A percentile compares a stretch with the other conserved stretches of the same genome.
Evolutionary conservation across 2,888 invertebrate species (phyloP).

Genomic region (Spodoptera littoralis): DNA sequence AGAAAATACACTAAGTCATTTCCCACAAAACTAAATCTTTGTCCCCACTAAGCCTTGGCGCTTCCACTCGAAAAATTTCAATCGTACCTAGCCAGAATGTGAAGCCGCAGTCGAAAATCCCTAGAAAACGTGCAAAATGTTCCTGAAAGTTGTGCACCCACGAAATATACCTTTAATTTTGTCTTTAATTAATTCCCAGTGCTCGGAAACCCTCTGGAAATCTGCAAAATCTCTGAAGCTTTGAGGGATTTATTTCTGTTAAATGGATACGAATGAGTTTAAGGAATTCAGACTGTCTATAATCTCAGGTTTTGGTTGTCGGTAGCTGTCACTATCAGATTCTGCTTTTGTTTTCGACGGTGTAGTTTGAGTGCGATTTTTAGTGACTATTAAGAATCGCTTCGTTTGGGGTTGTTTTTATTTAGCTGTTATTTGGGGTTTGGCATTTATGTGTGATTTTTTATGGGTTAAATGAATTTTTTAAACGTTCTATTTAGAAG

Average conservation of each 20-base stretch:
- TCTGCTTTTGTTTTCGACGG: too few relatives aligned
- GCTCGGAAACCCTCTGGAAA: constrained; percentile 47
- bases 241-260: constrained; percentile 40
- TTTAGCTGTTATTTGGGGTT: too few relatives aligned
- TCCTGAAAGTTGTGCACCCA: constrained; percentile 67
- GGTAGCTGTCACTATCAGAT: background rate
- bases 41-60: constrained; percentile 75
- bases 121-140: constrained; percentile 81
- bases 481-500: too few relatives aligned
- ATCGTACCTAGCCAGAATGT: constrained; percentile 80
- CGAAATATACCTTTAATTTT: constrained; percentile 75
- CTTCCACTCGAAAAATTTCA: constrained; percentile 88
- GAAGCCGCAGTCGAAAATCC: constrained; percentile 78
- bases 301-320: background rate
- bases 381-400: too few relatives aligned
- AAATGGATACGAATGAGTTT: constrained; percentile 42
- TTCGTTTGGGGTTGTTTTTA: too few relatives aligned
- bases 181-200: constrained; percentile 71
- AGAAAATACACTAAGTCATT: constrained; percentile 13
- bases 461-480: too few relatives aligned
- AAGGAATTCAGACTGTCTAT: constrained; percentile 17
- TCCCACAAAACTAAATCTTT: constrained; percentile 49
- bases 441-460: too few relatives aligned
- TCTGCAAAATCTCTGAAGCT: constrained; percentile 48
- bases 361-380: too few relatives aligned